Base-by-base conservation (phyloP, 2,113 vertebrate species). In the Rhipidura dahli region DNA sequence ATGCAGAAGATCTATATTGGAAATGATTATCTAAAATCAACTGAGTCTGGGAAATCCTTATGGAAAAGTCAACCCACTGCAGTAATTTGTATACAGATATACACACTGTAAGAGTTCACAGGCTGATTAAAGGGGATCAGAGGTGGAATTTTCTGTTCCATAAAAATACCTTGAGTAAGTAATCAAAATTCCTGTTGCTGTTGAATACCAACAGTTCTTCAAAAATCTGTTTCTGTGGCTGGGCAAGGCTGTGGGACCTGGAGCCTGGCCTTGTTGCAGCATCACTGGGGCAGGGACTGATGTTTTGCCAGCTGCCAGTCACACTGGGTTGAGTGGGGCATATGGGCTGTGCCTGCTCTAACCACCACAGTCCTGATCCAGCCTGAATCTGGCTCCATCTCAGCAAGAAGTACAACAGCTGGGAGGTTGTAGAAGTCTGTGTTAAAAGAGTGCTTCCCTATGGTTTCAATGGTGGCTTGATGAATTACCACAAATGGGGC, bases 261-360 rank as follows among this genome's bases (percentile, higher is more conserved):
- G 24, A 73, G 15, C n/a, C 37, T 1, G 2, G 27, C 18, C 54
- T 30, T 70, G 6, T 19, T 57, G 89, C 0, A 1, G 16, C 1
- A 1, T 20, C 1, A 0, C 24, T 45, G 42, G 24, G 15, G 15
- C 27, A 35, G n/a, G 51, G 9, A 15, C 33, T 79, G 35, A 30
- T 4, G 8, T 9, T 78, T 57, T 85, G 7, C 30, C 37, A 31
- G 22, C 54, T 50, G 13, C 56, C 31, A 26, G 15, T 76, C 2
- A 0, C 11, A 19, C 6, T 1, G 6, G 14, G 16, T 12, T 39
- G 45, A 23, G 11, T 7, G 42, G 12, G 44, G 12, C 13, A 23
- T 3, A 2, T 13, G 15, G 35, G 13, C 50, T 65, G 37, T 72
- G n/a, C 49, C 35, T 51, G 6, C 17, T 30, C 22, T n/a, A 6